Evolutionary conservation across 2,113 vertebrate species (phyloP), one percentile per base, ranked within the genome.

Genomic region (Gambusia affinis): DNA sequence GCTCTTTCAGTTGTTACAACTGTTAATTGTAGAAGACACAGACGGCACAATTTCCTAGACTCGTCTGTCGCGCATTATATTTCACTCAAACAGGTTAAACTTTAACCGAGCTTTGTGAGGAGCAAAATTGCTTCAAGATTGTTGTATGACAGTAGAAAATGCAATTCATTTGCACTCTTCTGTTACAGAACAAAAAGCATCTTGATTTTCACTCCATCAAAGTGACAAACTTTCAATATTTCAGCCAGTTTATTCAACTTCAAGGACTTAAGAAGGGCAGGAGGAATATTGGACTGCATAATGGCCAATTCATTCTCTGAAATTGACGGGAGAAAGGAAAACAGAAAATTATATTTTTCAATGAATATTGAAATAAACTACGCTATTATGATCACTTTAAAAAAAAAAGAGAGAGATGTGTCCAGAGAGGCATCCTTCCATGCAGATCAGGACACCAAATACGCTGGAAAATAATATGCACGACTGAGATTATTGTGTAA

Each of bases 401-500:
- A 62, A 83, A 70, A 87, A 35, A 8, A 31, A 31, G 31, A 82
- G 80, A 85, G 62, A 88, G 83, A 90, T 85, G 85, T 87, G 91
- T 90, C 83, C 79, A 85, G 86, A 86, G 86, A 86, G 83, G 81
- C 86, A 91, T 87, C 85, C 90, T 90, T 92, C 91, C 82, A 79
- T 39, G 83, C 79, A 92, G 91, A 95, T 95, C 93, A 94, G 85
- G 89, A 87, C 89, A 86, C 89, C 22, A 94, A 93, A 91, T 86
- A 88, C 79, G 89, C 88, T 73, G 89, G 87, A 88, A 94, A 95
- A 95, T 94, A 95, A 93, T 93, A 93, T 89, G 91, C 92, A 87
- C 85, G 87, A 85, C 83, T 87, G 84, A 94, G 93, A 94, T 94
- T 94, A 94, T 94, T 92, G 93, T 92, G 92, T 94, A 94, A 95